Base-by-base conservation (phyloP, 2,797 vertebrate species). In the Adelosebastes latens region DNA sequence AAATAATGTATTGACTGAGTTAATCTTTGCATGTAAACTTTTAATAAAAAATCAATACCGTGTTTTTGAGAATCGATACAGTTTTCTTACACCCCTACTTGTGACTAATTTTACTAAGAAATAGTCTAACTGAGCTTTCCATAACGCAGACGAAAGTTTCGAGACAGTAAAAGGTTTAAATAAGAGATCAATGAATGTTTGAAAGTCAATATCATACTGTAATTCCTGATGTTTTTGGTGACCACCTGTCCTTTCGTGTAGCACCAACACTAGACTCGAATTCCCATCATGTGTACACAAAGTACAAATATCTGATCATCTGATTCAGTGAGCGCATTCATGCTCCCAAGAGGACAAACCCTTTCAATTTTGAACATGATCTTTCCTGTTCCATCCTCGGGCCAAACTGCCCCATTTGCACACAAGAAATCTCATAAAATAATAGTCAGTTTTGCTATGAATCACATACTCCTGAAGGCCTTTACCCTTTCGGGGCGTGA, bases 31-130 rank as follows among this genome's bases (percentile, higher is more conserved):
- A 4, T 27, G 27, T 27, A 27, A 27, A 27, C 27, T 27, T 3
- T 27, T 27, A 27, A 27, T 27, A 27, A 27, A 27, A 27, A 27
- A 27, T 27, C 27, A 27, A 27, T 27, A 27, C 27, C 27, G 27
- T 27, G 27, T 27, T 27, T 27, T 27, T 27, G 27, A 27, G 27
- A 27, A 27, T 27, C 27, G 27, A 27, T 27, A 27, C 27, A 27
- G 27, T 27, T 27, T 27, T 27, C 27, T 27, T 27, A 27, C 27
- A 27, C 27, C 27, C 27, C 27, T 27, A 27, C 56, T 11, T 16
- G 32, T 58, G 58, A 27, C 49, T 55, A 67, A 58, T 55, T 78
- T 82, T 56, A 70, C n/a, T 36, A 63, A 81, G 66, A 31, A 59
- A 27, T 16, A 2, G 27, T 13, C 49, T 3, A 4, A 31, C 10